Base-by-base conservation (phyloP, 2,888 invertebrate genomes). In the Enchytraeus crypticus region DNA sequence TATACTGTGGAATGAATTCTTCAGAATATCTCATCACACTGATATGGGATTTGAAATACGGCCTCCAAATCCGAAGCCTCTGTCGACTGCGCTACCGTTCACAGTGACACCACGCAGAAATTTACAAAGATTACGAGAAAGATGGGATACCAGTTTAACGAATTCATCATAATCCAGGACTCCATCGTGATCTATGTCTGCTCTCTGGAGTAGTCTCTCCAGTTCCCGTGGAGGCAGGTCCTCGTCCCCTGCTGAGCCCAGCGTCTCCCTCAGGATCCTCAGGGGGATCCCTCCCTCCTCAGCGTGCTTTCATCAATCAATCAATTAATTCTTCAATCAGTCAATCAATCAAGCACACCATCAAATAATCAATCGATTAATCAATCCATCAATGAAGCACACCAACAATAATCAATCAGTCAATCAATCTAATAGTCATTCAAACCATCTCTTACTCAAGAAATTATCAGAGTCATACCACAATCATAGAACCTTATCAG, bases 131-230 rank as follows among this genome's bases (percentile, higher is more conserved):
- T n/a, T n/a, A n/a, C n/a, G n/a, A n/a, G n/a, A n/a, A n/a, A n/a
- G n/a, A n/a, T n/a, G n/a, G n/a, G n/a, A n/a, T 59, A 79, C 80
- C 75, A 81, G 66, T 53, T 70, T 69, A 32, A 76, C 73, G 62
- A 81, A 81, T 64, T 81, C 81, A 4, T 73, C 66, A 63, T 77
- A 81, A 53, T 77, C 77, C 38, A 81, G 75, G 45, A 68, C 70
- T 29, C 72, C 69, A 64, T 81, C 77, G 21, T 69, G 66, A 65
- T 80, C 76, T 26, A 54, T 57, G 63, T 81, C 80, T 18, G 77
- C 78, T 34, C 64, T 64, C 8, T 59, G 56, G 11, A 80, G 61
- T 51, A 81, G 71, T 3, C 64, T 51, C 8, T 74, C 71, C 18
- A 74, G 65, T 33, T 74, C 69, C 5, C 66, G 66, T 26, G 72